Evolutionary conservation across 2,888 invertebrate species (phyloP).

Genomic region (Xestia ashworthii): DNA sequence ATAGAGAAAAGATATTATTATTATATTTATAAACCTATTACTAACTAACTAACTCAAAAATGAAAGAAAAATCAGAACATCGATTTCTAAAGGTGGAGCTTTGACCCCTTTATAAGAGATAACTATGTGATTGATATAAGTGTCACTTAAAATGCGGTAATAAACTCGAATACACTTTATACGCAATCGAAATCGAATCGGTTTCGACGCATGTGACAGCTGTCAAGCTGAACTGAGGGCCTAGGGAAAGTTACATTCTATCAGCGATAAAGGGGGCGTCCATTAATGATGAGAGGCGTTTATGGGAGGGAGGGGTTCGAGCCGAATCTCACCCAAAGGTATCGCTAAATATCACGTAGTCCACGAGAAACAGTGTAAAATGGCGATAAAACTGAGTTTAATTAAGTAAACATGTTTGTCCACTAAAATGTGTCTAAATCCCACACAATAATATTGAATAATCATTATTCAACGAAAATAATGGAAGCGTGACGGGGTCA

Average conservation of each 20-base stretch:
- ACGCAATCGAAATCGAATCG: slow-evolving; percentile 24
- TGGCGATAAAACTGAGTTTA: not conserved
- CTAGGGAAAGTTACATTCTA: not conserved
- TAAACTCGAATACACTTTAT: slow-evolving; percentile 21
- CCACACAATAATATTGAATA: not conserved
- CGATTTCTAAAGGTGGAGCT: slow-evolving; percentile 44
- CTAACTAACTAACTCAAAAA: slow-evolving; percentile 16
- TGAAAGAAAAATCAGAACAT: slow-evolving; percentile 66
- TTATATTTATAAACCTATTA: slow-evolving; percentile 14
- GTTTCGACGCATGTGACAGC: slow-evolving; percentile 15
- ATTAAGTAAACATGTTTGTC: not conserved
- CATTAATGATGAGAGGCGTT: not conserved
- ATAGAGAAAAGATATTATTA: slow-evolving; percentile 19
- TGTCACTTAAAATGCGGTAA: slow-evolving; percentile 4
- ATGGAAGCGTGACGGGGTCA: not conserved
- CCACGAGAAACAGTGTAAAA: not conserved
- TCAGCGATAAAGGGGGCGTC: not conserved
- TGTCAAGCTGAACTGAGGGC: slow-evolving; percentile 14
- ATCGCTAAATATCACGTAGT: not conserved
- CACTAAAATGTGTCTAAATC: too few relatives aligned
- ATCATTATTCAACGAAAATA: too few relatives aligned
- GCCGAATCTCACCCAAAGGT: not conserved
- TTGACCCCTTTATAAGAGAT: slow-evolving; percentile 38
- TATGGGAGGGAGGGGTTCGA: not conserved
- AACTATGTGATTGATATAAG: slow-evolving; percentile 7